These are phyloP conservation scores for Oeneis ivallda DNA, from an alignment of 2,888 invertebrate species.

Conservation along the genomic window DNA sequence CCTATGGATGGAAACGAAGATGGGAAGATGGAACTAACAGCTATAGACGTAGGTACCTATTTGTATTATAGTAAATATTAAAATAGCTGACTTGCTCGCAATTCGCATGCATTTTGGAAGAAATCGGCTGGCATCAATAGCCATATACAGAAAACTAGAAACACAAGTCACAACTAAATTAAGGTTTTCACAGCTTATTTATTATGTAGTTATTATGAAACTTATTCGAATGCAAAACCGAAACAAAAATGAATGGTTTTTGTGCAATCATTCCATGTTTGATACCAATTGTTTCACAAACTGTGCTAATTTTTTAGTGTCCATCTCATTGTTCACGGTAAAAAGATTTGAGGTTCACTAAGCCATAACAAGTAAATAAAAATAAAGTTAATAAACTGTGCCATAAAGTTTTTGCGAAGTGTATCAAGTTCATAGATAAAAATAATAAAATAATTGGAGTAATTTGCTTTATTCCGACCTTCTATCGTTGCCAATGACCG, in stretches of 20 bases:
- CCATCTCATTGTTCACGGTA: slow-evolving; percentile 22
- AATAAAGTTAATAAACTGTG: slow-evolving; percentile 51
- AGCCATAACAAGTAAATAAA: slow-evolving; percentile 44
- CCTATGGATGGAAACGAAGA: no score
- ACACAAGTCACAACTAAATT: not conserved
- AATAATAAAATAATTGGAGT: slow-evolving; percentile 55
- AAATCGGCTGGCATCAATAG: not conserved
- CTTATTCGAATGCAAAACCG: not conserved
- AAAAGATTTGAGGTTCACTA: slow-evolving; percentile 33
- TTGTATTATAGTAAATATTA: no score
- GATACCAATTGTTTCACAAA: slow-evolving; percentile 21
- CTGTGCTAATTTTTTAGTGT: slow-evolving; percentile 9
- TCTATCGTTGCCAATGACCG: slow-evolving; percentile 55
- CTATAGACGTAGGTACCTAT: no score
- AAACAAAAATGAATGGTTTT: slow-evolving; percentile 10
- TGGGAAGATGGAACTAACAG: no score
- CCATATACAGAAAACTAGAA: slow-evolving; percentile 5
- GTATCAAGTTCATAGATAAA: slow-evolving; percentile 73
- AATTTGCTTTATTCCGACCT: slow-evolving; percentile 50
- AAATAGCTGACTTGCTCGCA: not conserved
- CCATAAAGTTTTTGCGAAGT: slow-evolving; percentile 60
- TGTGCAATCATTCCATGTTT: slow-evolving; percentile 6
- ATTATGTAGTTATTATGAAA: not conserved
- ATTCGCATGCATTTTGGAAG: not conserved
- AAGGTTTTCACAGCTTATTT: slow-evolving; percentile 4